A percentile compares a stretch with the other conserved stretches of the same genome.
These are phyloP conservation scores for Chaetodon auriga DNA, from an alignment of 2,113 vertebrate genomes.

Conservation along the genomic window DNA sequence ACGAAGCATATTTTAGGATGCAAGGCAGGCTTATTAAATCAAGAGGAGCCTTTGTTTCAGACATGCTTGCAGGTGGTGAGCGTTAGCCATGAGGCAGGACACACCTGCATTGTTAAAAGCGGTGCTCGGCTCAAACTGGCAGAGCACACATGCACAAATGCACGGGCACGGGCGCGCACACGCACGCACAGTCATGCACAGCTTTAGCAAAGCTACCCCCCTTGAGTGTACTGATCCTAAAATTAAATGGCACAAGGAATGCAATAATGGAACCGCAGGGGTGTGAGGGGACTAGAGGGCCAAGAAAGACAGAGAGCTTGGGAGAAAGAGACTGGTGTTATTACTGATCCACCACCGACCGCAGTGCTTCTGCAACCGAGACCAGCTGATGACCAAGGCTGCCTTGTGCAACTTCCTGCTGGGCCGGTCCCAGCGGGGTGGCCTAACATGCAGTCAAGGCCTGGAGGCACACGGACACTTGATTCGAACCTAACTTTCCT, in stretches of 20 bases:
- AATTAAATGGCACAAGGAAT: constrained; percentile 80
- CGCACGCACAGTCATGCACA: not conserved
- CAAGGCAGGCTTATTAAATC: constrained; percentile 48
- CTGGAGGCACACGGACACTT: constrained; percentile 61
- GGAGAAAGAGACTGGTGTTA: constrained; percentile 31
- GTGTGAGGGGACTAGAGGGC: constrained; percentile 46
- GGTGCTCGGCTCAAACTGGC: constrained; percentile 35
- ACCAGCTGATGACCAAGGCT: constrained; percentile 64
- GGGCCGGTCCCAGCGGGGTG: constrained; percentile 71
- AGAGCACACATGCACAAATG: not conserved
- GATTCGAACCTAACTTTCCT: constrained; percentile 74
- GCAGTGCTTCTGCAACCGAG: constrained; percentile 14
- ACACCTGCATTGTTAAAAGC: constrained; percentile 76
- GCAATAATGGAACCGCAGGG: constrained; percentile 73
- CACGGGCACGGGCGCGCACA: not conserved
- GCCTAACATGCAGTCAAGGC: constrained; percentile 69
- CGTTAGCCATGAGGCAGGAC: constrained; percentile 49
- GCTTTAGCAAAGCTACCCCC: constrained; percentile 38
- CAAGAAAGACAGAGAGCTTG: constrained; percentile 28
- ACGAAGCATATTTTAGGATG: constrained; percentile 51
- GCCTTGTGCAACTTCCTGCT: constrained; percentile 73
- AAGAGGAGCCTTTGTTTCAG: constrained; percentile 49
- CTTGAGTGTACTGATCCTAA: constrained; percentile 65
- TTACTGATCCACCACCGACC: constrained; percentile 47
- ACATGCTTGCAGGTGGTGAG: constrained; percentile 39